These are phyloP conservation scores for Drosophila macrospina DNA, from an alignment of 2,888 invertebrate genomes.

Conservation along the genomic window DNA sequence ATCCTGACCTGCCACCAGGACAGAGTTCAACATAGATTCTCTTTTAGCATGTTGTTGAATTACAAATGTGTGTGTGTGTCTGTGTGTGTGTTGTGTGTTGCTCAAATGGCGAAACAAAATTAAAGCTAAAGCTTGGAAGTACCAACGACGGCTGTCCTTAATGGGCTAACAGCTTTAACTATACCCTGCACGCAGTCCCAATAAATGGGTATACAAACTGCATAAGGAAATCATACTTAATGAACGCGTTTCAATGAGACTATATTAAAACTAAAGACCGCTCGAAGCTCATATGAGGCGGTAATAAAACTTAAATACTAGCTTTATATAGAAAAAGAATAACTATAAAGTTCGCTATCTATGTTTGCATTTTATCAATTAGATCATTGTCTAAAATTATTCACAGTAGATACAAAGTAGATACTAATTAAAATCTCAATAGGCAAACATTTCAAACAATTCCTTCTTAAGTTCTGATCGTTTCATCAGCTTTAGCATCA, in stretches of 20 bases:
- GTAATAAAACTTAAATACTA: neutral
- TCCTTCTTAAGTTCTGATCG: no score
- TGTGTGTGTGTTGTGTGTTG: no score
- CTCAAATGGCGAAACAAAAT: conserved; percentile 16
- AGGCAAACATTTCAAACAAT: no score
- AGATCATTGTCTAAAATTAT: no score
- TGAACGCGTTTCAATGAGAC: neutral
- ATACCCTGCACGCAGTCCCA: conserved; percentile 20
- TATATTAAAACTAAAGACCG: conserved; percentile 2
- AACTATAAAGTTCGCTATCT: neutral
- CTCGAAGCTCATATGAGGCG: neutral
- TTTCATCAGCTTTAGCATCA: no score
- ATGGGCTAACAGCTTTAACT: conserved; percentile 48
- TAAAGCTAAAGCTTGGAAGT: conserved; percentile 35
- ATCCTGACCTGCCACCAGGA: conserved; percentile 5
- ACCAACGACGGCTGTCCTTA: conserved; percentile 57
- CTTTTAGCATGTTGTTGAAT: neutral
- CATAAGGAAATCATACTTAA: neutral
- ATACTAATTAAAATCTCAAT: no score
- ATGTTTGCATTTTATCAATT: neutral
- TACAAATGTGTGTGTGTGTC: conserved; percentile 5
- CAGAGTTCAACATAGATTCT: neutral
- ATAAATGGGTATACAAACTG: neutral
- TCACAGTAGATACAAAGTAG: no score
- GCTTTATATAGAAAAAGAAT: neutral